Base-by-base conservation (phyloP, 2,113 vertebrate species). In the Scomber colias region DNA sequence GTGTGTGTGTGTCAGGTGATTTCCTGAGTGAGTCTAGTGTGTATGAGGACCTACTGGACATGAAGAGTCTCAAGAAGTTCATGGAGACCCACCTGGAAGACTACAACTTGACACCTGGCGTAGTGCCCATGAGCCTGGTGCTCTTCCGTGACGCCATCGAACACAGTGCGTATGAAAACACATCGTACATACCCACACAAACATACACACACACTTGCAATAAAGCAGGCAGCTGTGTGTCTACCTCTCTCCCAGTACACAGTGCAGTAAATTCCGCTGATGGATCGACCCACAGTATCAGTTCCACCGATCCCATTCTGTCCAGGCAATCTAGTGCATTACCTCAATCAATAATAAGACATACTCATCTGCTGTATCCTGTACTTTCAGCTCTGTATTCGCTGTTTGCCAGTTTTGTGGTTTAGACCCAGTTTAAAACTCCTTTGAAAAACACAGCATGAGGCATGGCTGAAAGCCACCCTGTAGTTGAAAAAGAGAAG, bases 141-240 rank as follows among this genome's bases (percentile, higher is more conserved):
- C 95, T 97, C 15, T 97, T 97, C 83, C 91, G 92, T 24, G 96
- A 98, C 1, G 97, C 97, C 66, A 94, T 97, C 0, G 93, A 97
- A 21, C 97, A 98, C 86, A 92, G 97, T 97, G 77, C 85, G 92
- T 71, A 35, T 68, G n/a, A 10, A 40, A 40, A 40, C 35, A 40
- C 35, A 40, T 19, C 50, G 51, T 14, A 64, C 46, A 54, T 35
- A 53, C 35, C 2, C 35, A 40, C 11, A 55, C 55, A 55, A 27
- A 40, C 35, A 40, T 1, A 35, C 35, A 8, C 35, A 40, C 35
- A 9, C 35, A 9, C 5, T 7, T 40, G 24, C 24, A 27, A 27
- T 40, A 5, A 40, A 40, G 9, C 35, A 40, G 35, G 9, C 35
- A 40, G 35, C 35, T 40, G 8, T 40, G 35, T 40, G 35, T 40